These are phyloP conservation scores for Esperia sulphurella DNA, from an alignment of 2,888 invertebrate species.

Conservation along the genomic window DNA sequence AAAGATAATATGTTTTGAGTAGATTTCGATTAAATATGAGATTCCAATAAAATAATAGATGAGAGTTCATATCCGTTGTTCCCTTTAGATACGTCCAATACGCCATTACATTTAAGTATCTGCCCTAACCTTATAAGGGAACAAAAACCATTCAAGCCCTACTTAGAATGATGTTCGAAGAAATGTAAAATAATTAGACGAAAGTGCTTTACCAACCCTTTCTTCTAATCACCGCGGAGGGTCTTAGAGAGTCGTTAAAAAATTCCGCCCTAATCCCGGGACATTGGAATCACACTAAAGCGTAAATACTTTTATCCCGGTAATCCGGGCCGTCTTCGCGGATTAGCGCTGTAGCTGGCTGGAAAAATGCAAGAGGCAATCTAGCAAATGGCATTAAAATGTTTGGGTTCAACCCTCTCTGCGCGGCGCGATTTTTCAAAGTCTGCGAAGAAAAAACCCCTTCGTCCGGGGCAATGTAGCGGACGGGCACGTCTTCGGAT, in stretches of 20 bases:
- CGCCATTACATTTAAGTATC: too few species aligned
- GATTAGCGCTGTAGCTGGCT: conserved; percentile 67
- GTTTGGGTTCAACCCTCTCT: conserved; percentile 74
- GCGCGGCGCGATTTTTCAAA: conserved; percentile 74
- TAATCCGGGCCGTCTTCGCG: conserved; percentile 71
- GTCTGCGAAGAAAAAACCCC: conserved; percentile 68
- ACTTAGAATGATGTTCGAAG: conserved; percentile 43
- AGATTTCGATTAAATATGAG: too few species aligned
- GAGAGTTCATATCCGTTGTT: too few species aligned
- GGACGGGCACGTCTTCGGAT: conserved; percentile 73
- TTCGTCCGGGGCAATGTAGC: conserved; percentile 70
- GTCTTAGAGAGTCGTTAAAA: conserved; percentile 60
- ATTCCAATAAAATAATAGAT: too few species aligned
- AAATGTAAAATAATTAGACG: conserved; percentile 71
- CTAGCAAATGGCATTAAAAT: conserved; percentile 80
- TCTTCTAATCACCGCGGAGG: conserved; percentile 62
- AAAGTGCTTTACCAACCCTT: conserved; percentile 67
- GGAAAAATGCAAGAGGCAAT: conserved; percentile 78
- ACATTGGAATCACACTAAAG: conserved; percentile 74
- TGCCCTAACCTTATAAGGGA: conserved; percentile 27
- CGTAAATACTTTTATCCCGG: conserved; percentile 72
- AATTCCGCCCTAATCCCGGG: conserved; percentile 62
- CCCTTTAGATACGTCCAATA: too few species aligned
- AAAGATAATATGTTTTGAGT: too few species aligned
- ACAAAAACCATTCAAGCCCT: conserved; percentile 38